phyloP scores from a whole-genome alignment of 2,797 vertebrate species.

The Gymnoscopelus braueri region DNA sequence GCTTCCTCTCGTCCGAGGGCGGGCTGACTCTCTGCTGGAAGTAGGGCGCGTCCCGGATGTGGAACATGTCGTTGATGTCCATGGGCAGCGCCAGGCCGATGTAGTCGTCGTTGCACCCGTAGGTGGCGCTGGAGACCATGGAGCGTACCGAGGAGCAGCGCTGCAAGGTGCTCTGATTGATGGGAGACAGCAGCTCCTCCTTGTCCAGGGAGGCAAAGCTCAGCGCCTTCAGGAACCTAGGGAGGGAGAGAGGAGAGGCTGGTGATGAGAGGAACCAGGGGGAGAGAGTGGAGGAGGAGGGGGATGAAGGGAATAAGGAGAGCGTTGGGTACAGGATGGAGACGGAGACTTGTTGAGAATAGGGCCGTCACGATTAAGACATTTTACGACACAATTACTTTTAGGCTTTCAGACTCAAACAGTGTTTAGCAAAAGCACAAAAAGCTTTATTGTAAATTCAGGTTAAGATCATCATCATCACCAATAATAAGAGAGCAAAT shows the following conservation, averaged over 20 bases:
- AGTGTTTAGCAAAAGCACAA: too few relatives aligned
- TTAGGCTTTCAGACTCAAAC: too few relatives aligned
- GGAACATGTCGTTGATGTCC: conserved; percentile 96
- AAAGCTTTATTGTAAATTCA: too few relatives aligned
- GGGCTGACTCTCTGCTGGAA: conserved; percentile 94
- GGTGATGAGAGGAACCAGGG: conserved; percentile 64
- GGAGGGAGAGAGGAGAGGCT: conserved; percentile 68
- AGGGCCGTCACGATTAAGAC: not conserved
- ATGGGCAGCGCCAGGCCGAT: conserved; percentile 95
- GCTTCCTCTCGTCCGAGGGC: conserved; percentile 88
- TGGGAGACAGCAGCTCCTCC: conserved; percentile 96
- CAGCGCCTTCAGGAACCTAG: conserved; percentile 97
- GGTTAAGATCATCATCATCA: too few relatives aligned
- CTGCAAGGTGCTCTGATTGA: conserved; percentile 96
- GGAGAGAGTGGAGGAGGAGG: conserved; percentile 60
- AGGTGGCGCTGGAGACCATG: conserved; percentile 95
- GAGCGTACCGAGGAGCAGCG: conserved; percentile 97
- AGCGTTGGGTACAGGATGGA: conserved; percentile 44
- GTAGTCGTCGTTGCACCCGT: conserved; percentile 93
- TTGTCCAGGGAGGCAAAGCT: conserved; percentile 98
- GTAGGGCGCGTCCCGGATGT: conserved; percentile 94
- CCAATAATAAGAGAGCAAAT: too few relatives aligned
- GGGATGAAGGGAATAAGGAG: conserved; percentile 40
- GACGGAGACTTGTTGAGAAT: conserved; percentile 44
- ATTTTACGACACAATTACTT: not conserved